A percentile compares a stretch with the other conserved stretches of the same genome.
These are phyloP conservation scores for Asarcornis scutulata DNA, from an alignment of 2,113 vertebrate species.

Conservation along the genomic window DNA sequence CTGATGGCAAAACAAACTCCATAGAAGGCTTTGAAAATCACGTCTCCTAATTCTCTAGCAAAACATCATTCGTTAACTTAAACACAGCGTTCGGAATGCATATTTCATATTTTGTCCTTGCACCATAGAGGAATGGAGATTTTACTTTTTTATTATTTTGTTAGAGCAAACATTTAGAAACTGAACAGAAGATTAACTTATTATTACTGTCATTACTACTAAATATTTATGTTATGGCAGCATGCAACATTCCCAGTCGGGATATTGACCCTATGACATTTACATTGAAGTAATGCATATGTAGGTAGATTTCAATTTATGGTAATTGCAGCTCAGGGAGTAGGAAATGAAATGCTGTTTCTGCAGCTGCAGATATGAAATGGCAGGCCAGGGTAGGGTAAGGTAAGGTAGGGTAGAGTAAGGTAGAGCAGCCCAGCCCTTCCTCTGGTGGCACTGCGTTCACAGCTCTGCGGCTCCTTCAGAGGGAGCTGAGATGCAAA, in stretches of 20 bases:
- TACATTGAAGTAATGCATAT: not conserved
- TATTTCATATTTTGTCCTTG: not conserved
- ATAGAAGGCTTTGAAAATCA: not conserved
- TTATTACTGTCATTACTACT: not conserved
- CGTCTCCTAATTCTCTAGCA: not conserved
- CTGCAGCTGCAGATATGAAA: not conserved
- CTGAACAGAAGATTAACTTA: not conserved
- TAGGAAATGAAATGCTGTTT: not conserved
- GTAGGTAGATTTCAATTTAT: not conserved
- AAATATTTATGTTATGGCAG: not conserved
- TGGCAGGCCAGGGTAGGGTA: not conserved
- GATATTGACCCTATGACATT: not conserved
- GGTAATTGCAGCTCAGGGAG: not conserved
- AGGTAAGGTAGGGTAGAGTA: too few relatives aligned
- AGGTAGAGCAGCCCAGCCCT: not conserved
- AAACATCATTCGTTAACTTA: not conserved
- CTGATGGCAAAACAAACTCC: not conserved
- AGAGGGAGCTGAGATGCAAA: not conserved
- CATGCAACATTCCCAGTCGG: not conserved
- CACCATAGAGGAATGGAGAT: not conserved
- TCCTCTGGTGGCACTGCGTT: rapidly evolving
- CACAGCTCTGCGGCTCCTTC: not conserved
- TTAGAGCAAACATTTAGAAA: not conserved
- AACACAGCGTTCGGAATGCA: not conserved
- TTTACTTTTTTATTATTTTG: not conserved